Evolutionary conservation across 2,113 vertebrate species (phyloP).

Genomic region (Poicephalus gulielmi): DNA sequence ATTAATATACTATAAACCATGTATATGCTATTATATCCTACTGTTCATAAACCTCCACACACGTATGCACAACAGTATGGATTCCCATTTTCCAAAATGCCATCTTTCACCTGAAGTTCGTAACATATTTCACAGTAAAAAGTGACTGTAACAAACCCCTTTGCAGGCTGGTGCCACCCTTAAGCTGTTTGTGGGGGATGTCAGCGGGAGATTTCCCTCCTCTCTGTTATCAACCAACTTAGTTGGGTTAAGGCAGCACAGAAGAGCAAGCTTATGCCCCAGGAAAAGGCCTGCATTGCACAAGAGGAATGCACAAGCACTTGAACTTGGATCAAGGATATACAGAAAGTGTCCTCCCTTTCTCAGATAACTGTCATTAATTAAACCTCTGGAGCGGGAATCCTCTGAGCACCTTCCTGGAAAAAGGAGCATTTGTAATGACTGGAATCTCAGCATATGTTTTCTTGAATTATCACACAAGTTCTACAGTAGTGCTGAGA

Average conservation of each 20-base stretch:
- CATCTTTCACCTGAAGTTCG: background rate
- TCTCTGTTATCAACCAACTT: background rate
- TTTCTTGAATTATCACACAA: background rate
- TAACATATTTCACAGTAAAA: background rate
- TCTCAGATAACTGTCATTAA: background rate
- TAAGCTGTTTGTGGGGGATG: background rate
- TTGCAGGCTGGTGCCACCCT: background rate
- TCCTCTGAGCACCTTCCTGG: background rate
- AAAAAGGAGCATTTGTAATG: background rate
- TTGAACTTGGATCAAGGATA: background rate
- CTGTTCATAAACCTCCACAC: rapidly evolving
- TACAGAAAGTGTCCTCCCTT: background rate
- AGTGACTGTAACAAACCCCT: background rate
- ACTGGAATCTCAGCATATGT: background rate
- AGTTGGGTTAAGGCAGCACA: background rate
- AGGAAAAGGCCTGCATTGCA: background rate
- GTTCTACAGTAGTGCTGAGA: background rate
- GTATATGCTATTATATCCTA: rapidly evolving
- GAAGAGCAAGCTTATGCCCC: background rate
- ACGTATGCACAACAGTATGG: rapidly evolving
- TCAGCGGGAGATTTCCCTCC: background rate
- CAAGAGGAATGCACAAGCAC: background rate
- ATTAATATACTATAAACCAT: background rate
- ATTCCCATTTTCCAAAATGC: background rate
- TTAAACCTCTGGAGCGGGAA: background rate